Percentiles rank a stretch among this genome's conserved stretches.
phyloP scores from a whole-genome alignment of 2,888 invertebrate genomes.

The Idaea biselata region DNA sequence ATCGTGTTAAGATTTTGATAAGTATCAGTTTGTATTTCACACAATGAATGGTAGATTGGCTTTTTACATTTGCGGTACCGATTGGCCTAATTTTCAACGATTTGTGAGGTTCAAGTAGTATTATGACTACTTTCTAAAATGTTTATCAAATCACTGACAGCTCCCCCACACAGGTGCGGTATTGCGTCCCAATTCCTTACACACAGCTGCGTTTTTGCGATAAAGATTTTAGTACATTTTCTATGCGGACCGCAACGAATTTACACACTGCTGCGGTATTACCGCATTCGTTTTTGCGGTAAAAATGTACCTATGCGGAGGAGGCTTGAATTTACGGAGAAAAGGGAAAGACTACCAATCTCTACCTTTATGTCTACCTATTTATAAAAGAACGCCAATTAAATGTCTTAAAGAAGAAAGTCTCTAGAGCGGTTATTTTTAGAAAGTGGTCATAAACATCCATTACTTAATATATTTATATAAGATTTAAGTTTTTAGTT shows the following conservation, averaged over 20 bases:
- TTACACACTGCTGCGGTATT: too few relatives aligned
- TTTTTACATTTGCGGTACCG: slow-evolving; percentile 47
- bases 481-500: slow-evolving; percentile 26
- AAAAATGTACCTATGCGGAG: too few relatives aligned
- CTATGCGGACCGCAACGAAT: too few relatives aligned
- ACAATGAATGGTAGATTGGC: slow-evolving; percentile 51
- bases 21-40: slow-evolving; percentile 50
- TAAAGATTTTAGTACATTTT: too few relatives aligned
- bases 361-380: too few relatives aligned
- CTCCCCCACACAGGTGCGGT: too few relatives aligned
- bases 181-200: too few relatives aligned
- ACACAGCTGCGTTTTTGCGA: too few relatives aligned
- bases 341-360: too few relatives aligned
- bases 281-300: too few relatives aligned
- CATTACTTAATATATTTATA: slow-evolving; percentile 7
- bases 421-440: neutral
- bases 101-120: slow-evolving; percentile 36
- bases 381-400: neutral
- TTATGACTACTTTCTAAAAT: slow-evolving; percentile 10
- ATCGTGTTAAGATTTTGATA: slow-evolving; percentile 68
- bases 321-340: too few relatives aligned
- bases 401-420: neutral
- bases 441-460: neutral
- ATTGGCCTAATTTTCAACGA: slow-evolving; percentile 30
- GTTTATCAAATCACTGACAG: neutral